These are phyloP conservation scores for Lerema accius DNA, from an alignment of 1,140 invertebrate species.

Conservation along the genomic window DNA sequence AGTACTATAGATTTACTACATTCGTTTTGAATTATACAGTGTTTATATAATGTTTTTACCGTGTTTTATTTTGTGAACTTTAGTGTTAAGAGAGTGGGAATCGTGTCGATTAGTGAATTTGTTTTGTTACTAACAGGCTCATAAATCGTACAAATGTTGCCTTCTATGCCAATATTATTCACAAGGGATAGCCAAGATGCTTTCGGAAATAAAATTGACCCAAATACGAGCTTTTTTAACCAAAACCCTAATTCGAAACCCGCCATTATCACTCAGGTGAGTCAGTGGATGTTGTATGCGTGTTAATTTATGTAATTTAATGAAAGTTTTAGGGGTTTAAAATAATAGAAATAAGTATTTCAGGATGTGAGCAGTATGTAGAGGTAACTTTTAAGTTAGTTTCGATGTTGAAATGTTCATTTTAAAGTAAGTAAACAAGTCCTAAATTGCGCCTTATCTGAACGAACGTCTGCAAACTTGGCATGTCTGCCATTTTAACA, in stretches of 20 bases:
- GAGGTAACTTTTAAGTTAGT: constrained; percentile 10
- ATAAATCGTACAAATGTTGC: constrained; percentile 79
- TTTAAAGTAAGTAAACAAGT: constrained; percentile 27
- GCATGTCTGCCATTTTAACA: constrained; percentile 56
- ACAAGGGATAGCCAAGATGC: constrained; percentile 74
- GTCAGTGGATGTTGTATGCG: constrained; percentile 44
- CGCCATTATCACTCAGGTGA: constrained; percentile 59
- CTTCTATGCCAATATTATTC: constrained; percentile 81
- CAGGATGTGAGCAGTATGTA: background rate
- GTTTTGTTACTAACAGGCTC: constrained; percentile 44
- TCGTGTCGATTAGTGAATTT: constrained; percentile 46
- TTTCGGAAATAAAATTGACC: constrained; percentile 71
- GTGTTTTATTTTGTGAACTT: constrained; percentile 28
- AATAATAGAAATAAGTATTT: constrained; percentile 6
- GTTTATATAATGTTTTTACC: constrained; percentile 28
- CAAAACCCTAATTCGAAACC: constrained; percentile 56
- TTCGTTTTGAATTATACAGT: constrained; percentile 14
- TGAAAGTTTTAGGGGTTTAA: constrained; percentile 2
- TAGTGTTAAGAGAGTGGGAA: constrained; percentile 33
- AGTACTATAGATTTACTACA: constrained; percentile 13
- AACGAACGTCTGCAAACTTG: constrained; percentile 38
- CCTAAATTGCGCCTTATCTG: constrained; percentile 26
- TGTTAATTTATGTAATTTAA: constrained; percentile 48
- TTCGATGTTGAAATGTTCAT: constrained; percentile 10
- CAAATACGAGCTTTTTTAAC: constrained; percentile 64